Evolutionary conservation across 1,140 invertebrate species (phyloP).

Genomic region (Pentalonia nigronervosa): DNA sequence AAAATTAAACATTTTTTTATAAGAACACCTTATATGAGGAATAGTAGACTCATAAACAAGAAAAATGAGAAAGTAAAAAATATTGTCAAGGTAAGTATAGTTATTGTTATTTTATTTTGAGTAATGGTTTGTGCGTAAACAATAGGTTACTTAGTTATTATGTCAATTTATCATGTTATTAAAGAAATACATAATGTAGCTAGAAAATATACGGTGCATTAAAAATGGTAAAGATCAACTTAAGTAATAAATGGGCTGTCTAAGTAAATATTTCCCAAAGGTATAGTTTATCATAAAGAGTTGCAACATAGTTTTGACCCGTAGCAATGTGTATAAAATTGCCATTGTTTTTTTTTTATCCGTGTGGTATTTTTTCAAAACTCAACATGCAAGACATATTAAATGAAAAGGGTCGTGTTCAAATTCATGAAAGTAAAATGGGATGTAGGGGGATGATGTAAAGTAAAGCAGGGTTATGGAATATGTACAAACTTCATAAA

Average conservation of each 20-base stretch:
- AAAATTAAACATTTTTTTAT: background rate
- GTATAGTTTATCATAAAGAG: constrained; percentile 29
- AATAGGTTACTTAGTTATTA: background rate
- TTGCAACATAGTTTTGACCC: background rate
- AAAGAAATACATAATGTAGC: background rate
- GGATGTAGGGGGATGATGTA: constrained; percentile 20
- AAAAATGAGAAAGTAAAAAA: background rate
- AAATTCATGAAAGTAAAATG: constrained; percentile 39
- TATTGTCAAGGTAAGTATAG: background rate
- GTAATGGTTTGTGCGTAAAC: background rate
- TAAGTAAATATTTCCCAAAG: constrained; percentile 40
- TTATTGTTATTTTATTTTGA: constrained; percentile 1
- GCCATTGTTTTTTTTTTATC: constrained; percentile 21
- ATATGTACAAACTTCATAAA: constrained; percentile 49
- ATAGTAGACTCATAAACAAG: background rate
- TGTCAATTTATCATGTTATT: constrained; percentile 20
- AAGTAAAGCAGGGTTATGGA: constrained; percentile 44
- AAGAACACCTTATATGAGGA: too few relatives aligned
- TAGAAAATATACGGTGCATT: background rate
- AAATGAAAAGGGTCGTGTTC: constrained; percentile 34
- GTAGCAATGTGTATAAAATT: background rate
- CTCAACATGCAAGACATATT: background rate
- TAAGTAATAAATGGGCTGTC: constrained; percentile 36
- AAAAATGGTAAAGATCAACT: constrained; percentile 18
- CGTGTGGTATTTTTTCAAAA: background rate